Percentiles rank a stretch among this genome's conserved stretches.
phyloP scores from a whole-genome alignment of 1,140 invertebrate genomes.

The Xylocopa sonorina region DNA sequence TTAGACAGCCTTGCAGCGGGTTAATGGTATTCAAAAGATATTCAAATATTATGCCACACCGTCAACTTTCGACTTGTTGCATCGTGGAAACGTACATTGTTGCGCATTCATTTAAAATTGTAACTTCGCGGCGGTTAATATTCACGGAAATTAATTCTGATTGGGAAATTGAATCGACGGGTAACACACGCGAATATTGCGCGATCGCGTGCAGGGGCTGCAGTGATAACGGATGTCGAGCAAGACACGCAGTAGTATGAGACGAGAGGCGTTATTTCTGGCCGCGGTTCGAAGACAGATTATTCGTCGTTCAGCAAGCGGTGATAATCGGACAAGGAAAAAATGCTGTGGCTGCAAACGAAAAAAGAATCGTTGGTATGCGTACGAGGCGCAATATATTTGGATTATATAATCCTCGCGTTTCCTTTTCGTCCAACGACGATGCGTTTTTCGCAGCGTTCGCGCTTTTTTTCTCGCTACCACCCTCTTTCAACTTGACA shows the following conservation, averaged over 20 bases:
- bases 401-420: conserved; percentile 5
- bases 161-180: too few relatives aligned
- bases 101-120: too few relatives aligned
- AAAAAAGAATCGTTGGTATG: conserved; percentile 16
- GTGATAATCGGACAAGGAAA: not conserved
- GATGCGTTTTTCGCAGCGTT: not conserved
- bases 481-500: too few relatives aligned
- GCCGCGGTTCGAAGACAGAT: not conserved
- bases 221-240: not conserved
- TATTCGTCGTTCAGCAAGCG: not conserved
- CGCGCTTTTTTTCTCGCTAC: too few relatives aligned
- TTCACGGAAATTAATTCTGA: too few relatives aligned
- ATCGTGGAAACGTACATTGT: too few relatives aligned
- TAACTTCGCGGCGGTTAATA: too few relatives aligned
- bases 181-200: not conserved
- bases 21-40: too few relatives aligned
- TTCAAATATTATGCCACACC: too few relatives aligned
- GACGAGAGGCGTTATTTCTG: conserved; percentile 23
- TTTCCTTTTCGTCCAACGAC: not conserved
- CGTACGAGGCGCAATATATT: not conserved
- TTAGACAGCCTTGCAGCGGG: too few relatives aligned
- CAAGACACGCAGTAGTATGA: conserved; percentile 14
- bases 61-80: too few relatives aligned
- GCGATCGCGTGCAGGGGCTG: not conserved
- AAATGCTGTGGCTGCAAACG: conserved; percentile 3